phyloP scores from a whole-genome alignment of 2,888 invertebrate genomes.

The Dexiosoma caninum region DNA sequence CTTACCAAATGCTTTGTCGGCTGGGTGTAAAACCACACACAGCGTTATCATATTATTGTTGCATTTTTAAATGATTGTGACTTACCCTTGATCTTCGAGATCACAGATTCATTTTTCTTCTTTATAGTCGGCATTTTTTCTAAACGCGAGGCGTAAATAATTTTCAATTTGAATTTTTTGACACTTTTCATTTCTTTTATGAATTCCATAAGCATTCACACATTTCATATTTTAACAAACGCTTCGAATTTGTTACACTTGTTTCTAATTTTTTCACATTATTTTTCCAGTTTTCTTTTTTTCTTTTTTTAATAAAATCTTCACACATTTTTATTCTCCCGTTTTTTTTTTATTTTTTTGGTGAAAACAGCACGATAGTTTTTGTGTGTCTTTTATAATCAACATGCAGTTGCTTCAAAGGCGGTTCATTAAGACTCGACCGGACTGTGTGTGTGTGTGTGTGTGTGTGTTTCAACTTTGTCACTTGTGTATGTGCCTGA shows the following conservation, averaged over 20 bases:
- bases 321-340: constrained; percentile 35
- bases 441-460: not conserved
- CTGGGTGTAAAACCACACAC: constrained; percentile 47
- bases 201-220: not conserved
- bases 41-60: constrained; percentile 29
- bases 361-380: constrained; percentile 48
- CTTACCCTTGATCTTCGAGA: constrained; percentile 60
- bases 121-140: not conserved
- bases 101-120: constrained; percentile 10
- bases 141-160: constrained; percentile 71
- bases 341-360: too few species aligned
- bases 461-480: constrained; percentile 7
- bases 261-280: constrained; percentile 8
- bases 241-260: constrained; percentile 60
- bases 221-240: constrained; percentile 1
- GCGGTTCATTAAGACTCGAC: constrained; percentile 22
- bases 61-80: constrained; percentile 42
- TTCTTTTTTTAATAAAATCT: not conserved
- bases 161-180: constrained; percentile 71
- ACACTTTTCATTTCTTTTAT: constrained; percentile 51
- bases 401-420: constrained; percentile 31
- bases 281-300: not conserved
- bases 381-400: not conserved
- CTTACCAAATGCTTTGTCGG: constrained; percentile 43
- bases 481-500: constrained; percentile 12